Evolutionary conservation across 2,888 invertebrate genomes (phyloP), one percentile per base, ranked within the genome.

Genomic region (Drosophila yooni): DNA sequence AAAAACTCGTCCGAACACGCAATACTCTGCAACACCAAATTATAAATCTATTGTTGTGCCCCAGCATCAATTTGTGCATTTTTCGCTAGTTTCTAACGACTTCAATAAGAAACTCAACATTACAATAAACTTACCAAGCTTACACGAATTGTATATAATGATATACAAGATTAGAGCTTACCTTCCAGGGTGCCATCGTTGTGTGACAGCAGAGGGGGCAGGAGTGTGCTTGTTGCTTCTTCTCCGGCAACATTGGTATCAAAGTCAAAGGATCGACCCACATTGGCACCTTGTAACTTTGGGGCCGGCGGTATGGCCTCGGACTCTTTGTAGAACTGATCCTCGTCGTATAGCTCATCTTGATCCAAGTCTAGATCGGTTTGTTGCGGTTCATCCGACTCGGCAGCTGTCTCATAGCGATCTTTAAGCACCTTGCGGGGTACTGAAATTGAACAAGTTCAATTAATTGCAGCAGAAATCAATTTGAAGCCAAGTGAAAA

Each of bases 371-470:
- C 94, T 31, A 93, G 89, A 70, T 94, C 94, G 36, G 92, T 92
- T 80, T 93, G 94, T 81, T 95, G 94, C 76, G 95, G 94, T 92
- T 97, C 97, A 92, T 97, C 97, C 76, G 95, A 94, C 92, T 97
- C 97, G 56, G 96, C 95, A 34, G 95, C 95, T 74, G 96, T 96
- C 91, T 97, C 96, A 93, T 96, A 97, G 81, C 96, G 95, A 93
- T 97, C 97, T 91, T 96, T 96, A 74, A 97, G 94, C 62, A 98
- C 97, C 91, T 96, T 96, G 78, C 97, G 94, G 5, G 97, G 97
- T 77, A 97, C 97, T 97, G 94, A 2, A 92, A 93, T 50, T 8
- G 7, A 51, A n/a, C 2, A 7, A 34, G 1, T 29, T 13, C 0
- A 11, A 18, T 27, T 27, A 1, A 52, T 34, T 40, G 58, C 15